Base-by-base conservation (phyloP, 2,113 vertebrate genomes). In the Regulus satrapa region DNA sequence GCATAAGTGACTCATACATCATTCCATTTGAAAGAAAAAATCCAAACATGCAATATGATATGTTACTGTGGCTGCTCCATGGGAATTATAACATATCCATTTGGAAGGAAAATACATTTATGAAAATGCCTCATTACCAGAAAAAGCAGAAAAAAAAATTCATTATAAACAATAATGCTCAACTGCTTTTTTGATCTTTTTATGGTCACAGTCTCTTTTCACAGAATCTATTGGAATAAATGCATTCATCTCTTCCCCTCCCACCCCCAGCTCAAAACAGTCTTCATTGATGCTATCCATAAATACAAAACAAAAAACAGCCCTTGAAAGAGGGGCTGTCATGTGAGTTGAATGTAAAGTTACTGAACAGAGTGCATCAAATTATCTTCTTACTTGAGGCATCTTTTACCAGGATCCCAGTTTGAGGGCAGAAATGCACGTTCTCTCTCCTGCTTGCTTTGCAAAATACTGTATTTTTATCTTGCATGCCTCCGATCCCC, bases 61-160 rank as follows among this genome's bases (percentile, higher is more conserved):
- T 71, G 88, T 68, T 93, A 84, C 72, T 1, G 16, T 92, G 95
- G 93, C 89, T 96, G 86, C 62, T 95, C 88, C 48, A 61, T n/a
- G 73, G 86, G 67, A 93, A 77, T 73, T 93, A 88, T 82, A 92
- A 56, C 68, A 92, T 63, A 92, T 14, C 48, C 78, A 86, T 91
- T 92, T 93, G 76, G 64, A 92, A 92, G 72, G 32, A 69, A 92
- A 94, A 95, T 38, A 55, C 61, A 85, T 89, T 94, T 95, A 89
- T 85, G 84, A 93, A 97, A 96, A 90, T 56, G 55, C 59, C 72
- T 49, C 63, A 95, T 92, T 90, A 96, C 90, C 64, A 94, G 75
- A 94, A 88, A 94, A 93, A 91, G 72, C 34, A 95, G 88, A 92
- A 96, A 93, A 96, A 93, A 92, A 71, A 95, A 95, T 90, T 95